Evolutionary conservation across 2,888 invertebrate genomes (phyloP).

Genomic region (Eugnorisma glareosa): DNA sequence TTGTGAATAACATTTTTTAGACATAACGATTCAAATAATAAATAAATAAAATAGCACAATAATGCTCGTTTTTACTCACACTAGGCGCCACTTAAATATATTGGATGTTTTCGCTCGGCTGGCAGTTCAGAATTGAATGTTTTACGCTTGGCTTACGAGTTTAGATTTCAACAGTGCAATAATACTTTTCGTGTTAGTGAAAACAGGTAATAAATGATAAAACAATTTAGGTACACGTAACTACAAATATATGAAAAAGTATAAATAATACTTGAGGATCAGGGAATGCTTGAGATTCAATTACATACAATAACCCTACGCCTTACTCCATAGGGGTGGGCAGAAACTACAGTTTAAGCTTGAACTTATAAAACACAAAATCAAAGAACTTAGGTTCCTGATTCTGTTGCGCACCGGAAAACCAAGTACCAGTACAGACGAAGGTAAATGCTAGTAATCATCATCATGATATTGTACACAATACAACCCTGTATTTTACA

Average conservation of each 20-base stretch:
- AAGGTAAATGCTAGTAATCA: not conserved
- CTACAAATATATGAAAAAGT: constrained; percentile 5
- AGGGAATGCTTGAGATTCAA: constrained; percentile 34
- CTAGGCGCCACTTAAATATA: not conserved
- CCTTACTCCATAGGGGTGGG: not conserved
- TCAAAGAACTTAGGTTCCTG: not conserved
- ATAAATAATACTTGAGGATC: constrained; percentile 23
- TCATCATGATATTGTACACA: not conserved
- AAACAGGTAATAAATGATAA: not conserved
- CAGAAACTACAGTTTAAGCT: not conserved
- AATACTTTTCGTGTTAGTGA: not conserved
- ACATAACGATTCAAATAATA: constrained; percentile 5
- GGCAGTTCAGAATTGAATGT: not conserved
- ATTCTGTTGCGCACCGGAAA: not conserved
- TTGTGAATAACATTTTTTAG: constrained; percentile 9
- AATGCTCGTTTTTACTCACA: not conserved
- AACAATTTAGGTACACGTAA: constrained; percentile 20
- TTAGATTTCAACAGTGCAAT: not conserved
- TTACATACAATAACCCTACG: not conserved
- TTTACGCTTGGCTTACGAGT: not conserved
- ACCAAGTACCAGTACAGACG: not conserved
- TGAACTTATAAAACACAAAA: constrained; percentile 10
- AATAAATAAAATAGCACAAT: not conserved
- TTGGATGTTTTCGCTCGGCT: not conserved
- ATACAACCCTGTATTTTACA: no score